Evolutionary conservation across 2,797 vertebrate species (phyloP).

Genomic region (Scolopax rusticola): DNA sequence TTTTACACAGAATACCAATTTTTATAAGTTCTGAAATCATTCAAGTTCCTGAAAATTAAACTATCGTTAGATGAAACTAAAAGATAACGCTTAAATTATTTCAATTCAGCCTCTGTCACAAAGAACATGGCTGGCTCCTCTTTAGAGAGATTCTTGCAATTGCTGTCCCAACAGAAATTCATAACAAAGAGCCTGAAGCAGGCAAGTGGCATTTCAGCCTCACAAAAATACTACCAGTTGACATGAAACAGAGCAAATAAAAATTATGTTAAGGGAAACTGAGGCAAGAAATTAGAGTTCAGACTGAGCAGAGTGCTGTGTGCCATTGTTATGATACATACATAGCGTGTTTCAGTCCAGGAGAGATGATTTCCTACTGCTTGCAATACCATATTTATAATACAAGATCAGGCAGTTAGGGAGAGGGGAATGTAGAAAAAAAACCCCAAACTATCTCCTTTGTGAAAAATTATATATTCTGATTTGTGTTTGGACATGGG

Average conservation of each 20-base stretch:
- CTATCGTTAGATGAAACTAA: background rate
- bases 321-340: background rate
- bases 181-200: background rate
- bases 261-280: background rate
- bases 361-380: background rate
- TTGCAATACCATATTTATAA: background rate
- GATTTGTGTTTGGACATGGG: background rate
- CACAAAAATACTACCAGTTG: background rate
- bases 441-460: too few relatives aligned
- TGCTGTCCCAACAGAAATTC: background rate
- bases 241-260: background rate
- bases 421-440: background rate
- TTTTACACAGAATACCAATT: background rate
- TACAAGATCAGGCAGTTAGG: background rate
- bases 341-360: background rate
- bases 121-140: background rate
- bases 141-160: background rate
- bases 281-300: background rate
- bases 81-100: background rate
- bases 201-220: background rate
- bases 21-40: background rate
- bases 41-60: background rate
- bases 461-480: background rate
- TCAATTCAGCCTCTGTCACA: background rate
- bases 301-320: background rate